Evolutionary conservation across 2,113 vertebrate genomes (phyloP), one percentile per base, ranked within the genome.

Genomic region (Callorhinus ursinus): DNA sequence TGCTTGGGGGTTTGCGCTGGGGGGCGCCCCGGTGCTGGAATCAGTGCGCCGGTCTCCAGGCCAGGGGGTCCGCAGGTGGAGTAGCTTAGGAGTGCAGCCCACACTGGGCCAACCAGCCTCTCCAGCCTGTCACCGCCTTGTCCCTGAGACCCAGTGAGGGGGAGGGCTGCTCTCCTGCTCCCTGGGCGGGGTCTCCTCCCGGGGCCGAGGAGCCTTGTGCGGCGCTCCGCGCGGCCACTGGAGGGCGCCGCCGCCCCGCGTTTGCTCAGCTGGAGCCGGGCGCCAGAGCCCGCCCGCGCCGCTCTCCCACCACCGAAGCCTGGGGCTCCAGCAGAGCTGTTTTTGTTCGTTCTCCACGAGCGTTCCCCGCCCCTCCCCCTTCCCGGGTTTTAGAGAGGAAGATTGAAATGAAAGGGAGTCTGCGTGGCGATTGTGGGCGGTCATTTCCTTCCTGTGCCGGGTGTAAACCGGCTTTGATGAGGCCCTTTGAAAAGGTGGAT

Each of bases 221-320:
- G 0, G 24, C n/a, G 19, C 36, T n/a, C 21, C 10, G 0, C 7
- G 3, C 5, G 46, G 76, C 96, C 98, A 33, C 92, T 88, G 2
- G 98, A 36, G 74, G 94, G 87, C 92, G 90, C 87, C 26, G 36
- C 7, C 0, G 69, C 42, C 46, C 92, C 63, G 80, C 26, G 42
- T 79, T 71, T 84, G 82, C 33, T 63, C 1, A 2, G 4, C n/a
- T 1, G 4, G 42, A 55, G 36, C 31, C 10, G 0, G 5, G 18
- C 2, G 49, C 74, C 5, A 4, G 55, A 46, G 4, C 12, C 0
- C 0, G 1, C 49, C 4, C 0, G 21, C 3, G 3, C 46, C 0
- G 8, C 39, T 16, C n/a, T 15, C 22, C 19, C 31, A 10, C 24
- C 69, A 1, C 1, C 2, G 26, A 13, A 53, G 55, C 74, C 49